Base-by-base conservation (phyloP, 2,797 vertebrate species). In the Thripadectes ignobilis region DNA sequence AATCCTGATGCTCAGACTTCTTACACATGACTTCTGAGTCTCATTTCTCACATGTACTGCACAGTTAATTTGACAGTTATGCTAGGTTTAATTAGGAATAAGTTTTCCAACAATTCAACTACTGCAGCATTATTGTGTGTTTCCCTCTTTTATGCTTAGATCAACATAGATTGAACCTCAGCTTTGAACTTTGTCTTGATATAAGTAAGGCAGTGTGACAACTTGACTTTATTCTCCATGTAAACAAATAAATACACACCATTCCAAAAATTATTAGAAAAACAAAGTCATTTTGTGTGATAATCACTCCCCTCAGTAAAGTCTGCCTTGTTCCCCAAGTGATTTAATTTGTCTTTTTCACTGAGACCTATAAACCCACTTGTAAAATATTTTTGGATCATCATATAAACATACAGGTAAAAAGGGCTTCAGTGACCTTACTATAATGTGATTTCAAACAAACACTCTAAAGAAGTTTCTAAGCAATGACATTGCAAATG, bases 51-150 rank as follows among this genome's bases (percentile, higher is more conserved):
- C 79, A 84, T 22, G 23, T 41, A 69, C 41, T 39, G 26, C 62
- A 72, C 1, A 4, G 63, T 63, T 84, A 85, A 90, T 93, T 84
- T 87, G 86, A 92, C 80, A 93, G 77, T 62, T 94, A 67, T 52
- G 41, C 32, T 61, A 82, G 32, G 75, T 89, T 95, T 95, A 93
- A 95, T 94, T 89, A 92, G 83, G 52, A 95, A 71, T 88, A 52
- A 68, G 19, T 78, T 94, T 92, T 66, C 58, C 78, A 78, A 43
- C 29, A 58, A 46, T 82, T 91, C 88, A 72, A 69, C 54, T 85
- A 71, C 41, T 36, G 54, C 48, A 71, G 34, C 32, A 57, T 76
- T 92, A 54, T 87, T 93, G 85, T 81, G 38, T 52, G 39, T 68
- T 89, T 79, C 36, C n/a, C 39, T 84, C 26, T 92, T 52, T 73